phyloP scores from a whole-genome alignment of 2,113 vertebrate species.

The human region DNA sequence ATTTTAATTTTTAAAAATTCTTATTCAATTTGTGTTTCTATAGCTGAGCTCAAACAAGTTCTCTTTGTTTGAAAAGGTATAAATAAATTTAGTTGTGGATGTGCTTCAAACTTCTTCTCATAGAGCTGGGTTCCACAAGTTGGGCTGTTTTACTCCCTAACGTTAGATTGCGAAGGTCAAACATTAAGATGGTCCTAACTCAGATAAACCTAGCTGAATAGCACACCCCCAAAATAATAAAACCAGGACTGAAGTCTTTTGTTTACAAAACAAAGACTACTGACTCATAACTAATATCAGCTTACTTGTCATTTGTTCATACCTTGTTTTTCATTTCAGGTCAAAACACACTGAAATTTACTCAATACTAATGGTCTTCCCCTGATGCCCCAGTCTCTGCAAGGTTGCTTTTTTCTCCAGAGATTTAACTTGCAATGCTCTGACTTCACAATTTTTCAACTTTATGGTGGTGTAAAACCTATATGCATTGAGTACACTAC shows the following conservation, averaged over 20 bases:
- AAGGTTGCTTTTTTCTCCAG: not conserved
- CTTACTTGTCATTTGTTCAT: not conserved
- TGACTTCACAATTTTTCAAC: not conserved
- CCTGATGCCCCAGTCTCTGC: not conserved
- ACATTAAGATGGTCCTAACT: not conserved
- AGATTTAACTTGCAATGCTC: not conserved
- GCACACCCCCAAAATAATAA: not conserved
- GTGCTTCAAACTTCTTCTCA: not conserved
- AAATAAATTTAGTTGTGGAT: not conserved
- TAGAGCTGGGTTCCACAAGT: too few relatives aligned
- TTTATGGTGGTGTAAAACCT: not conserved
- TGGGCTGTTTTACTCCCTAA: not conserved
- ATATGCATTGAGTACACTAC: not conserved
- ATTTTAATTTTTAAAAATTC: not conserved
- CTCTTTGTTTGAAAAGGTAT: not conserved
- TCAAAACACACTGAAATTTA: slow-evolving; percentile 19
- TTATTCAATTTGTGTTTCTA: not conserved
- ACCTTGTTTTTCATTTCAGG: slow-evolving; percentile 32
- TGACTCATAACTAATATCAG: not conserved
- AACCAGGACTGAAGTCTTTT: not conserved
- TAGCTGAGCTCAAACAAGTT: not conserved
- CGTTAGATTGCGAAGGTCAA: not conserved
- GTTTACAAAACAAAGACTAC: not conserved
- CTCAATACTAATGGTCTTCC: not conserved
- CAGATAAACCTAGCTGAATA: not conserved